Percentiles rank a stretch among this genome's conserved stretches.
Conservation (phyloP, 1,140 invertebrate genomes). For the Conus betulinus region DNA sequence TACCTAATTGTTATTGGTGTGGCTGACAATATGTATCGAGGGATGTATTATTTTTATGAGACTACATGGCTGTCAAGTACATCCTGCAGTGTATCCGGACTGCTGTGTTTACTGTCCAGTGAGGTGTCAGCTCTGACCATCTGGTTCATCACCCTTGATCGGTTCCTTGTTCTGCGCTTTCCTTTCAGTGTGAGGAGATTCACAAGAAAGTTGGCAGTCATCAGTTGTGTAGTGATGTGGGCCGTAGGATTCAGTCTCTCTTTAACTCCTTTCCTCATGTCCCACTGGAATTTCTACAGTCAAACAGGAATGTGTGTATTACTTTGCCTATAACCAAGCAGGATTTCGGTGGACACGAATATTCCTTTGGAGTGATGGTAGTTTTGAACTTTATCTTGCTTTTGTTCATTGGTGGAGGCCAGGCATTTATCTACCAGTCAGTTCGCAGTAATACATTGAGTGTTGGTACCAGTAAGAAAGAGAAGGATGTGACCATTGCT, state of each 20-base stretch:
- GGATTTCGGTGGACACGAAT: constrained; percentile 39
- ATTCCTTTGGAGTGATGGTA: constrained; percentile 48
- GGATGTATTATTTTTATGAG: background rate
- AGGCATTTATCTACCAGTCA: constrained; percentile 50
- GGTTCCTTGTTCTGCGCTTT: constrained; percentile 57
- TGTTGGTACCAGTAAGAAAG: background rate
- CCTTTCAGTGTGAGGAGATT: constrained; percentile 52
- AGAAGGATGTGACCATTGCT: constrained; percentile 28
- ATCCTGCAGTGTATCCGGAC: constrained; percentile 41
- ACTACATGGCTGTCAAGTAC: background rate
- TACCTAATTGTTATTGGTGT: background rate
- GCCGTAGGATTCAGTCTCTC: constrained; percentile 34
- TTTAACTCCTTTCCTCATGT: constrained; percentile 32
- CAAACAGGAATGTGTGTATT: constrained; percentile 52
- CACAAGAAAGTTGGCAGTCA: constrained; percentile 11
- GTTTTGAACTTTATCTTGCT: constrained; percentile 50
- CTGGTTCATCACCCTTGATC: constrained; percentile 56
- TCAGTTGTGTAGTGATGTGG: constrained; percentile 40
- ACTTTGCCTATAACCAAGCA: constrained; percentile 47
- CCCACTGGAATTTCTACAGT: constrained; percentile 31
- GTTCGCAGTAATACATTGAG: constrained; percentile 17
- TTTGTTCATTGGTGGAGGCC: constrained; percentile 47
- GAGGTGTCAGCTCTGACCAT: constrained; percentile 56
- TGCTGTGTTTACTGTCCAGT: constrained; percentile 58
- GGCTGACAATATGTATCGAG: background rate